phyloP scores from a whole-genome alignment of 2,113 vertebrate genomes.

The Shinisaurus crocodilurus region DNA sequence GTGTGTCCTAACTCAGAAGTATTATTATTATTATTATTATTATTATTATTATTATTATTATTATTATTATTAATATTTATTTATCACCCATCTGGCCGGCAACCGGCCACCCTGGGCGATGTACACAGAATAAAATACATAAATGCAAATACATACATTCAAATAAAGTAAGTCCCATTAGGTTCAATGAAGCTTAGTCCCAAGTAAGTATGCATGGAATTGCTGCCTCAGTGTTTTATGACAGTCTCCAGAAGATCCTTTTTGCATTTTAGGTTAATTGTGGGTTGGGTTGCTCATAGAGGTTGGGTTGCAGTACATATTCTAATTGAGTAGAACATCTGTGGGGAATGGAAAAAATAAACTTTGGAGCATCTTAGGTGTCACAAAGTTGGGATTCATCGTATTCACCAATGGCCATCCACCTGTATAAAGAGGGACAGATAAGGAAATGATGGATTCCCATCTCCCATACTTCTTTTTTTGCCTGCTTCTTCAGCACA shows the following conservation, averaged over 20 bases:
- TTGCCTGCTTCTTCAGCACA: neutral
- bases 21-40: neutral
- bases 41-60: too few species aligned
- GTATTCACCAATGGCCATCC: constrained; percentile 44
- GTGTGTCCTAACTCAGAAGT: neutral
- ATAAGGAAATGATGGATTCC: constrained; percentile 30
- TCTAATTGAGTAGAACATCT: neutral
- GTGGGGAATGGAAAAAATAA: neutral
- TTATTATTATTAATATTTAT: too few species aligned
- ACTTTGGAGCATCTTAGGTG: neutral
- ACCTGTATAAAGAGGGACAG: neutral
- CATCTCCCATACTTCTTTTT: too few species aligned
- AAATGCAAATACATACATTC: too few species aligned
- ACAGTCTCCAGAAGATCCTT: neutral
- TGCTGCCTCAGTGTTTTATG: neutral
- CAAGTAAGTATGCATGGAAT: too few species aligned
- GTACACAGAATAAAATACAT: too few species aligned
- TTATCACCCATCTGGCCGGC: too few species aligned
- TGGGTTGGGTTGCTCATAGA: neutral
- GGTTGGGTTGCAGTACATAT: neutral
- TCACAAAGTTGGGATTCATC: constrained; percentile 8
- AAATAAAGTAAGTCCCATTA: too few species aligned
- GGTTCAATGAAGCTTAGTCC: neutral
- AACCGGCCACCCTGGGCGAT: too few species aligned
- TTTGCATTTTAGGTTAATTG: too few species aligned